These are phyloP conservation scores for Tipula confusa DNA, from an alignment of 2,888 invertebrate species.

Conservation along the genomic window DNA sequence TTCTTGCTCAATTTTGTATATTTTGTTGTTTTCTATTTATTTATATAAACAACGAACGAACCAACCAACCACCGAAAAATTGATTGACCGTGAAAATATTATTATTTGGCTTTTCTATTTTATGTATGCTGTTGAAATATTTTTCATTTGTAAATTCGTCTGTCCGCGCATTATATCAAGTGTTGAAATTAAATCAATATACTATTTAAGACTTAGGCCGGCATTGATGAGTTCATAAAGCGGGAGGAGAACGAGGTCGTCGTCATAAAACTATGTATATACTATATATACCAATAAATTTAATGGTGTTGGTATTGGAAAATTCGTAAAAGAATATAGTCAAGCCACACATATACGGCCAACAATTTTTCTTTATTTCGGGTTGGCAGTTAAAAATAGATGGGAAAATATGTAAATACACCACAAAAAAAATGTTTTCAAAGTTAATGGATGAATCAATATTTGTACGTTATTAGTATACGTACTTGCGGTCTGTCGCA, in stretches of 20 bases:
- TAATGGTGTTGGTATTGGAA: neutral
- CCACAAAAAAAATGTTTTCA: neutral
- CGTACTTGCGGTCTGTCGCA: neutral
- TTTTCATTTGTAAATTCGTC: neutral
- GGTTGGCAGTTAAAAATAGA: constrained; percentile 12
- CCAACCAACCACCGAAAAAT: neutral
- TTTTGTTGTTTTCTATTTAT: neutral
- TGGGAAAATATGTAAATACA: neutral
- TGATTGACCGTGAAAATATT: constrained; percentile 25
- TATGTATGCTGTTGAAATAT: neutral
- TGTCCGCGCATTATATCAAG: neutral
- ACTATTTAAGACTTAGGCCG: neutral
- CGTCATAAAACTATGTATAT: neutral
- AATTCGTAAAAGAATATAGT: neutral
- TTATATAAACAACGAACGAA: neutral
- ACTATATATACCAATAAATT: no score
- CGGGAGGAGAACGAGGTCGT: neutral
- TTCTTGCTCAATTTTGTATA: neutral
- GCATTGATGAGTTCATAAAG: neutral
- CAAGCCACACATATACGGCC: neutral
- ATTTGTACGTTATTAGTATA: neutral
- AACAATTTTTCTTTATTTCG: neutral
- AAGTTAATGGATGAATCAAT: constrained; percentile 25
- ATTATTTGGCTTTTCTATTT: constrained; percentile 25
- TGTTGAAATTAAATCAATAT: neutral